phyloP scores from a whole-genome alignment of 2,113 vertebrate genomes.

The Pelmatolapia mariae region DNA sequence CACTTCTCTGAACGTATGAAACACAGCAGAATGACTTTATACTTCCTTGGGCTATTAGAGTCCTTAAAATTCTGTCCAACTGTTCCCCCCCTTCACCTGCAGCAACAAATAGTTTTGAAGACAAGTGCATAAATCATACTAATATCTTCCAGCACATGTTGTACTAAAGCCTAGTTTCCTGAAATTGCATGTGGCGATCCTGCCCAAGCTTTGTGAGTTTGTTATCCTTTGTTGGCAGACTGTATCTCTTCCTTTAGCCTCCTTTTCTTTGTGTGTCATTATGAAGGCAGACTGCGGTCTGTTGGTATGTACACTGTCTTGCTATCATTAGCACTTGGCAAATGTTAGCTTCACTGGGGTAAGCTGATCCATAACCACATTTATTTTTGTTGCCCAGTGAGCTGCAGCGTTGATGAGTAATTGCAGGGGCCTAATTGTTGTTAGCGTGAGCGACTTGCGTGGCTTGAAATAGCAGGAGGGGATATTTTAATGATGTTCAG shows the following conservation, averaged over 20 bases:
- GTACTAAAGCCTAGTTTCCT: neutral
- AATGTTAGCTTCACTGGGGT: slow-evolving; percentile 30
- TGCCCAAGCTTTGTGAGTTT: neutral
- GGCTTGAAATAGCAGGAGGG: neutral
- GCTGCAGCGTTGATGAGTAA: slow-evolving; percentile 31
- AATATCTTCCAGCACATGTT: slow-evolving; percentile 17
- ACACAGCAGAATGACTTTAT: slow-evolving; percentile 9
- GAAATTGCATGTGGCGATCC: neutral
- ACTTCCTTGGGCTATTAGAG: slow-evolving; percentile 30
- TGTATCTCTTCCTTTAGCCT: neutral
- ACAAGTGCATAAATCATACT: slow-evolving; percentile 38
- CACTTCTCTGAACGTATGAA: slow-evolving; percentile 15
- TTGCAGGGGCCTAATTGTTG: slow-evolving; percentile 34
- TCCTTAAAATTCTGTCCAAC: slow-evolving; percentile 36
- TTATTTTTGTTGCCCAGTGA: slow-evolving; percentile 32
- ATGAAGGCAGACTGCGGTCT: slow-evolving; percentile 16
- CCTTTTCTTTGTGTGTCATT: slow-evolving; percentile 5
- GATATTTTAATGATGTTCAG: neutral
- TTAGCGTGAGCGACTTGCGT: slow-evolving; percentile 3
- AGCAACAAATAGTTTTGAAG: neutral
- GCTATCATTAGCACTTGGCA: slow-evolving; percentile 25
- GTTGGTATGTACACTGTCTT: slow-evolving; percentile 18
- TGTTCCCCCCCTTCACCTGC: slow-evolving; percentile 18
- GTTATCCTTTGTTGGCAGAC: neutral
- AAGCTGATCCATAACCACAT: slow-evolving; percentile 28